These are phyloP conservation scores for Euzetes globulus DNA, from an alignment of 2,888 invertebrate genomes.

Conservation along the genomic window DNA sequence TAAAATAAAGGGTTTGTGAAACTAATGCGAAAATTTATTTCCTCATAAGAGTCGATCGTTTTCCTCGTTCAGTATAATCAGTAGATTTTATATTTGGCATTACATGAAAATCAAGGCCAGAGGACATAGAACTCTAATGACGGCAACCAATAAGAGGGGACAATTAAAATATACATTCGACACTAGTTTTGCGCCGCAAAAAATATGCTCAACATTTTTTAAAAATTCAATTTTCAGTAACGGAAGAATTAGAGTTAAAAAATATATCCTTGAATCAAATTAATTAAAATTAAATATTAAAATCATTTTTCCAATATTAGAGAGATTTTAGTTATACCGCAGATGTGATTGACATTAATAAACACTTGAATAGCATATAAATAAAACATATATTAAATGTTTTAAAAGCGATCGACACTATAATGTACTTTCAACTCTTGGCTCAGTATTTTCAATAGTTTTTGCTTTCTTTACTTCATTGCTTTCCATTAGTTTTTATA, in stretches of 20 bases:
- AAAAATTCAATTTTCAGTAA: too few relatives aligned
- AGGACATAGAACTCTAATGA: conserved; percentile 15
- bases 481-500: background rate
- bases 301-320: background rate
- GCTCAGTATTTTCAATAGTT: too few relatives aligned
- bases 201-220: background rate
- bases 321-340: background rate
- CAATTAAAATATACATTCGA: background rate
- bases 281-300: too few relatives aligned
- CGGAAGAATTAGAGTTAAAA: too few relatives aligned
- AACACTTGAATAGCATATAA: background rate
- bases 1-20: background rate
- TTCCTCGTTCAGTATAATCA: conserved; percentile 1
- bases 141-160: background rate
- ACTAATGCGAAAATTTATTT: background rate
- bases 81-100: background rate
- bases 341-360: conserved; percentile 16
- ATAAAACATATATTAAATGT: background rate
- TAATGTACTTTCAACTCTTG: background rate
- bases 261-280: too few relatives aligned
- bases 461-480: background rate
- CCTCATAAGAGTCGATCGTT: background rate
- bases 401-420: background rate
- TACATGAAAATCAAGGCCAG: conserved; percentile 24
- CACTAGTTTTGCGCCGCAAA: background rate